These are phyloP conservation scores for Stigmatopora argus DNA, from an alignment of 2,113 vertebrate genomes.

Conservation along the genomic window DNA sequence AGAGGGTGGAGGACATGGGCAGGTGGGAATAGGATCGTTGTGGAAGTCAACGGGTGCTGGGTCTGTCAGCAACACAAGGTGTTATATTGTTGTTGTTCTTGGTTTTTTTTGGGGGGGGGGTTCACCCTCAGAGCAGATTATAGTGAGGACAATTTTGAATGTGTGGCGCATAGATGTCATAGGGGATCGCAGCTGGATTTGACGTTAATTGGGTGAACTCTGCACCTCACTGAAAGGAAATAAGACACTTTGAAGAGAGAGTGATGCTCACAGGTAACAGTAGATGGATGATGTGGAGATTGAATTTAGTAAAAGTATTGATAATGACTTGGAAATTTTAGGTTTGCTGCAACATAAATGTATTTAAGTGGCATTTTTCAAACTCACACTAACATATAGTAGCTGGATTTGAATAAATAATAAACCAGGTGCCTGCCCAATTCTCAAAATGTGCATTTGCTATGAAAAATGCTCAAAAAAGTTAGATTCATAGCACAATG, in stretches of 20 bases:
- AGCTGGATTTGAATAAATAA: conserved; percentile 16
- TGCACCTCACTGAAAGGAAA: conserved; percentile 30
- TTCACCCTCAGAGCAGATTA: conserved; percentile 16
- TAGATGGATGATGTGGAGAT: conserved; percentile 4
- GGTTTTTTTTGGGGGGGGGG: not conserved
- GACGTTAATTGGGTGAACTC: conserved; percentile 55
- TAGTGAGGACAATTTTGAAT: conserved; percentile 31
- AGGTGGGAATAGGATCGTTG: conserved; percentile 11
- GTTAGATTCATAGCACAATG: conserved; percentile 27
- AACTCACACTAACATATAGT: conserved; percentile 15
- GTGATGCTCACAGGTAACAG: conserved; percentile 9
- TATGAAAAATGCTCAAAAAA: conserved; percentile 33
- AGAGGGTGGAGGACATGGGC: conserved; percentile 33
- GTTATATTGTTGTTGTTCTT: conserved; percentile 31
- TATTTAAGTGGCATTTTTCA: not conserved
- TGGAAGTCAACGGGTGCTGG: conserved; percentile 31
- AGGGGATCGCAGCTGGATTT: conserved; percentile 50
- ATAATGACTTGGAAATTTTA: conserved; percentile 7
- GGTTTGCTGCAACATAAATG: conserved; percentile 15
- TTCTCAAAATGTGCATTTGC: conserved; percentile 33
- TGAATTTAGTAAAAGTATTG: not conserved
- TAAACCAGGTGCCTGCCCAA: conserved; percentile 23
- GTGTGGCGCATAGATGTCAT: conserved; percentile 41
- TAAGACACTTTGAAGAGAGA: conserved; percentile 1
- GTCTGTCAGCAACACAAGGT: conserved; percentile 51